phyloP scores from a whole-genome alignment of 2,113 vertebrate genomes.

The Alligator sinensis region DNA sequence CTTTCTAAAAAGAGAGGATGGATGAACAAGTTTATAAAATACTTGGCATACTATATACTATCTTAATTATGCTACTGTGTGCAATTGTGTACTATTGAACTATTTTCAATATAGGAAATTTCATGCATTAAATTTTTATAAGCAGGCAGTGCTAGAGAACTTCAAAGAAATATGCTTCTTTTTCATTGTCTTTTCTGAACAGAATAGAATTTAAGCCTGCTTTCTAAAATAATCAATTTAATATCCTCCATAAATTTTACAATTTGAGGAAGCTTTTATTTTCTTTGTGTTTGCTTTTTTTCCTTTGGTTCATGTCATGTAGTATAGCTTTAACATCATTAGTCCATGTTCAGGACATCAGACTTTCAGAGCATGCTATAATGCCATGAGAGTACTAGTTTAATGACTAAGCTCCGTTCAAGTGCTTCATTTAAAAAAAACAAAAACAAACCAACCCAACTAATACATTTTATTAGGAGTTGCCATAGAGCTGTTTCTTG shows the following conservation, averaged over 20 bases:
- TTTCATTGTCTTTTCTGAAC: background rate
- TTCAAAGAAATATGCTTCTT: background rate
- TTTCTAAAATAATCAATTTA: background rate
- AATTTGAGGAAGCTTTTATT: background rate
- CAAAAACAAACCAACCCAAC: background rate
- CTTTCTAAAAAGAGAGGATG: slow-evolving; percentile 57
- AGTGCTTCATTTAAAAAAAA: background rate
- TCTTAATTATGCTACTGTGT: slow-evolving; percentile 71
- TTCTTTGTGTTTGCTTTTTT: background rate
- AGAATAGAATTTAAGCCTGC: background rate
- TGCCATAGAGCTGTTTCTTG: background rate
- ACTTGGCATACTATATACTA: slow-evolving; percentile 38
- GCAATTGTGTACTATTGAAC: slow-evolving; percentile 66
- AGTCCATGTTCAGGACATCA: background rate
- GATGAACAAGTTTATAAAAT: slow-evolving; percentile 32
- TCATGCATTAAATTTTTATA: background rate
- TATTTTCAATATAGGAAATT: slow-evolving; percentile 31
- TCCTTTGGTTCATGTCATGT: background rate
- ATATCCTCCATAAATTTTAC: background rate
- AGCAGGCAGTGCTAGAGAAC: background rate
- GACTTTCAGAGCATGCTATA: background rate
- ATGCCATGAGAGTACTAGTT: background rate
- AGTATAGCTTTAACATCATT: background rate
- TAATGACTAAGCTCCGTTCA: background rate
- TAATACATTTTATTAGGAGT: background rate